phyloP scores from a whole-genome alignment of 1,140 invertebrate species.

The Lordiphosa mommai region DNA sequence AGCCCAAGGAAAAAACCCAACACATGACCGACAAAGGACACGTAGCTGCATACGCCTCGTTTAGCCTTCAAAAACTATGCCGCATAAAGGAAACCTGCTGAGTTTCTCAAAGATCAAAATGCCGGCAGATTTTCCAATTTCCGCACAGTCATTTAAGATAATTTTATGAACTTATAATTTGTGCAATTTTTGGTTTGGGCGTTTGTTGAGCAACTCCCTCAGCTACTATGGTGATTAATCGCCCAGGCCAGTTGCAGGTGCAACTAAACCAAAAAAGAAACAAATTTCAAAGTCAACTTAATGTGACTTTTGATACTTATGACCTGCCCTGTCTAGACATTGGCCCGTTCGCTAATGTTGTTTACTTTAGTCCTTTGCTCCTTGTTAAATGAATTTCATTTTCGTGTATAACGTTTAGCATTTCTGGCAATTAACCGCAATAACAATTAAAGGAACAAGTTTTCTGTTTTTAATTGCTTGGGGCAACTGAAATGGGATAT shows the following conservation, averaged over 20 bases:
- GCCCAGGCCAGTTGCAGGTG: conserved; percentile 2
- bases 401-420: too few species aligned
- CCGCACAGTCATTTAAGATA: conserved; percentile 3
- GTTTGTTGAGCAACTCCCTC: conserved; percentile 2
- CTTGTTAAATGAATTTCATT: not conserved
- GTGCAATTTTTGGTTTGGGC: conserved; percentile 12
- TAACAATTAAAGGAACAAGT: not conserved
- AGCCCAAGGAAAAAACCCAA: conserved; percentile 7
- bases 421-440: not conserved
- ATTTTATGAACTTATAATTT: conserved; percentile 6
- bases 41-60: conserved; percentile 24
- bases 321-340: conserved; percentile 39
- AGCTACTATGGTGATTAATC: conserved; percentile 14
- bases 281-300: conserved; percentile 9
- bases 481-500: not conserved
- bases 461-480: conserved; percentile 30
- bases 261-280: not conserved
- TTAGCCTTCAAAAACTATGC: conserved; percentile 2
- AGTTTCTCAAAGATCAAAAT: conserved; percentile 5
- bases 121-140: conserved; percentile 12
- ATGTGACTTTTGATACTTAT: conserved; percentile 6
- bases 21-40: conserved; percentile 27
- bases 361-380: conserved; percentile 26
- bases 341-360: conserved; percentile 34
- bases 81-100: conserved; percentile 2